phyloP scores from a whole-genome alignment of 2,113 vertebrate genomes.

The Sphyrna mokarran region DNA sequence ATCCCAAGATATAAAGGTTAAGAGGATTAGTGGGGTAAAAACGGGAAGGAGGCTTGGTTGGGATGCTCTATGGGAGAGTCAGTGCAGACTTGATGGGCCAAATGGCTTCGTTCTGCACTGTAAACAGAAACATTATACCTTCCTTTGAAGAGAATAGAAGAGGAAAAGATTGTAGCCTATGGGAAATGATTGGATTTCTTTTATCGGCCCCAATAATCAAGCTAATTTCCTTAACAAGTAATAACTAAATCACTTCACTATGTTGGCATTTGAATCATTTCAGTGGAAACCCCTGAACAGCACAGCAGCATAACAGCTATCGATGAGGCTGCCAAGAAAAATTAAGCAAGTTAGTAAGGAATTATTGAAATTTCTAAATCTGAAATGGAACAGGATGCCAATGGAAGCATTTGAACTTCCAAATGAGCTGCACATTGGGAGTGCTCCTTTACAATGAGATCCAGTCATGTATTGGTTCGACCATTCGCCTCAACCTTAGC shows the following conservation, averaged over 20 bases:
- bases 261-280: neutral
- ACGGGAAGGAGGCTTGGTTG: no score
- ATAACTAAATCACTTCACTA: neutral
- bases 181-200: neutral
- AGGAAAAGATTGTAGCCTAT: neutral
- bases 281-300: neutral
- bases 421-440: neutral
- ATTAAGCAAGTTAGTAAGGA: neutral
- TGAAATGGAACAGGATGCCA: neutral
- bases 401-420: neutral
- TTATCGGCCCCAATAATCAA: neutral
- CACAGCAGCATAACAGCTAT: neutral
- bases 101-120: no score
- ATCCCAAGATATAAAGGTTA: no score
- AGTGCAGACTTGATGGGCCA: no score
- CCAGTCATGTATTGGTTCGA: neutral
- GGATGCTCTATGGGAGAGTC: no score
- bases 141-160: neutral
- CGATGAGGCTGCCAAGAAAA: neutral
- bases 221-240: neutral
- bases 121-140: neutral
- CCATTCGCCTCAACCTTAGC: neutral
- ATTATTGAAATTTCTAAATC: neutral
- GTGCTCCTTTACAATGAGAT: neutral
- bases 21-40: no score